Conservation (phyloP, 2,888 invertebrate species). For the Amblyjoppa proteus region DNA sequence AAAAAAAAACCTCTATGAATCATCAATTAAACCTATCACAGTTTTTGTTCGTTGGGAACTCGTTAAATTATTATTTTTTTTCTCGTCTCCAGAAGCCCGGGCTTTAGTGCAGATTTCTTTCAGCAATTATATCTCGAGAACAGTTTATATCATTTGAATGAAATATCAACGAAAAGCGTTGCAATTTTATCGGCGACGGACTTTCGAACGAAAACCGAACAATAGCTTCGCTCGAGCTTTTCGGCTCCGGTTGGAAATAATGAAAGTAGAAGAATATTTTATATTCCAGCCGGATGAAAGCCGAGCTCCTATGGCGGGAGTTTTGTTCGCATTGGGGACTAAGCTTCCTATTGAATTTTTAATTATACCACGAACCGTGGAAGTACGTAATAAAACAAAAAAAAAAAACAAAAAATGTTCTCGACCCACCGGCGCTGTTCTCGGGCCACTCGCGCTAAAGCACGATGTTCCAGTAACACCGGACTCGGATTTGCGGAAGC, state of each 20-base stretch:
- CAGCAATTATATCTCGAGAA: not conserved
- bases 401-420: conserved; percentile 25
- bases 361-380: not conserved
- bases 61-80: no score
- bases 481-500: conserved; percentile 14
- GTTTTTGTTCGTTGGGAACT: no score
- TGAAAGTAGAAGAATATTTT: conserved; percentile 40
- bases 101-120: conserved; percentile 7
- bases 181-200: conserved; percentile 1
- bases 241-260: conserved; percentile 30
- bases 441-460: conserved; percentile 31
- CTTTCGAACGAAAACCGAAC: conserved; percentile 26
- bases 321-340: conserved; percentile 35
- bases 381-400: not conserved
- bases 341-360: conserved; percentile 23
- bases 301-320: not conserved
- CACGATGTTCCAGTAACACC: conserved; percentile 6
- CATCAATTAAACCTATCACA: no score
- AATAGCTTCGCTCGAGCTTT: conserved; percentile 41
- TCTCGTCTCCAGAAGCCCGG: conserved; percentile 1
- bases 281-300: conserved; percentile 21
- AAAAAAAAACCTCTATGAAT: no score
- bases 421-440: conserved; percentile 1
- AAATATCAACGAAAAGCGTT: conserved; percentile 19
- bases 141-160: not conserved